phyloP scores from a whole-genome alignment of 1,140 invertebrate species.

The Ridgeia piscesae region DNA sequence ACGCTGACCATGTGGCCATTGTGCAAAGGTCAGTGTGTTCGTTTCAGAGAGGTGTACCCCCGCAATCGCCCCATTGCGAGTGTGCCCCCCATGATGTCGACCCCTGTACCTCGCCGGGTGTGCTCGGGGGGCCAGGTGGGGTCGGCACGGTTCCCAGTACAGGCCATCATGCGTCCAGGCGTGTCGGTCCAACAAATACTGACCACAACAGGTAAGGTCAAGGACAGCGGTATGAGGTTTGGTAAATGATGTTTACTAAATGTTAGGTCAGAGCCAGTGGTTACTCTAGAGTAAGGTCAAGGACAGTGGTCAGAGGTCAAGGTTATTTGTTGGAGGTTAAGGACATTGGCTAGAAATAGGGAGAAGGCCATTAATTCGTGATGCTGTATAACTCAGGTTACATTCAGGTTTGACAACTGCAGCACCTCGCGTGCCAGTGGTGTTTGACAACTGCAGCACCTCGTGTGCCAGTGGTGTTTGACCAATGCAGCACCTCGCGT shows the following conservation, averaged over 20 bases:
- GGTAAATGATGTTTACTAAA: neutral
- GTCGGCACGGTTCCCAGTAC: neutral
- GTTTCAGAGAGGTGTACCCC: conserved; percentile 7
- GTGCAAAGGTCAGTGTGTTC: conserved; percentile 3
- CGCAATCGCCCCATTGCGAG: conserved; percentile 59
- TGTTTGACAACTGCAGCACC: too few species aligned
- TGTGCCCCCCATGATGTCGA: conserved; percentile 63
- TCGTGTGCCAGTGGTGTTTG: too few species aligned
- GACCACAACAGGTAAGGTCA: conserved; percentile 70
- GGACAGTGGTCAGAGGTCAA: too few species aligned
- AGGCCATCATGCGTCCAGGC: conserved; percentile 68
- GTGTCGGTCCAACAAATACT: conserved; percentile 94
- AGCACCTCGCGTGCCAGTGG: too few species aligned
- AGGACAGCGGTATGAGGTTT: neutral
- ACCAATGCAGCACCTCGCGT: too few species aligned
- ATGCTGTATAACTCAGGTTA: neutral
- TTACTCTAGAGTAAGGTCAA: neutral
- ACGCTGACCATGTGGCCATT: neutral
- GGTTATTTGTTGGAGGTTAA: neutral
- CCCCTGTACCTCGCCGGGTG: conserved; percentile 46
- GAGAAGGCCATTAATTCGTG: neutral
- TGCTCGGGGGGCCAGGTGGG: conserved; percentile 25
- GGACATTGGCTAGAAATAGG: neutral
- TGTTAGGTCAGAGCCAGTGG: too few species aligned
- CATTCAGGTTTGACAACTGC: neutral